phyloP scores from a whole-genome alignment of 2,888 invertebrate genomes.

The Kryphioiulus occultus region DNA sequence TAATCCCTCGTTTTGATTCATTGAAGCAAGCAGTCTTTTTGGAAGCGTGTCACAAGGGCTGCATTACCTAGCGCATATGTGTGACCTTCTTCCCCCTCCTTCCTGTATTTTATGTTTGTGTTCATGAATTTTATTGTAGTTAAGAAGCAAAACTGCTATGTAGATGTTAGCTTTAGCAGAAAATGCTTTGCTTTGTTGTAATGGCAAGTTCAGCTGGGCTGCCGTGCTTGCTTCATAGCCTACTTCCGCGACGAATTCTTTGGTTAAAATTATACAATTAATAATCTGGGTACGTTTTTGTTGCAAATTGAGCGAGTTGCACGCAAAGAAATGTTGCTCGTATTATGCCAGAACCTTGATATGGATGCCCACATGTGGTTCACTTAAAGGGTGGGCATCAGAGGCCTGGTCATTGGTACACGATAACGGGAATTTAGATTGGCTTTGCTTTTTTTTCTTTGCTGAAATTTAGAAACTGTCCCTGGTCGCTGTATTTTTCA shows the following conservation, averaged over 20 bases:
- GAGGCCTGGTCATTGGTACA: not conserved
- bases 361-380: slow-evolving; percentile 29
- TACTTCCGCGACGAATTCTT: not conserved
- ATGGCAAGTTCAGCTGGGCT: not conserved
- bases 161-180: not conserved
- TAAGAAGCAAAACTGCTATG: not conserved
- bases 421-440: not conserved
- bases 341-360: not conserved
- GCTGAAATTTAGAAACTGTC: slow-evolving; percentile 1
- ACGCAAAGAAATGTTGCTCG: not conserved
- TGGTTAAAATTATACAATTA: slow-evolving; percentile 3
- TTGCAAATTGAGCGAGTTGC: not conserved
- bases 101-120: not conserved
- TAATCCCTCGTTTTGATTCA: not conserved
- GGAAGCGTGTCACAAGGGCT: not conserved
- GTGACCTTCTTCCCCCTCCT: not conserved
- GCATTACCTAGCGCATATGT: not conserved
- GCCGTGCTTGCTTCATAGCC: not conserved
- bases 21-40: not conserved
- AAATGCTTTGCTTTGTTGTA: not conserved
- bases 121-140: not conserved
- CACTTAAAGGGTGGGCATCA: not conserved
- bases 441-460: not conserved
- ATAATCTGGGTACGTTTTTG: not conserved
- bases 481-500: not conserved